Evolutionary conservation across 1,140 invertebrate species (phyloP).

Genomic region (Papilio machaon): DNA sequence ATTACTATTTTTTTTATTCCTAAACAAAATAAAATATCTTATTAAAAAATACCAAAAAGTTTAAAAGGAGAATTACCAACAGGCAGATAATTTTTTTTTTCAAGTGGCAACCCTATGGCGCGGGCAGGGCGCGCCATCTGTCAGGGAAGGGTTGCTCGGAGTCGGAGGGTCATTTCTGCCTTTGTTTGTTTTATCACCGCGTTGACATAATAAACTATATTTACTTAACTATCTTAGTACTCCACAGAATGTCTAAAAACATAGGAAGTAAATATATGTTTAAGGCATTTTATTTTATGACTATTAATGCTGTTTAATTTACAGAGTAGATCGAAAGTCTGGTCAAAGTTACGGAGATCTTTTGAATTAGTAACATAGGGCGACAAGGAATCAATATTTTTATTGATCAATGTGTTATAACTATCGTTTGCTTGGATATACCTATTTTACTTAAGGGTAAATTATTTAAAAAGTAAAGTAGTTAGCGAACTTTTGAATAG

Average conservation of each 20-base stretch:
- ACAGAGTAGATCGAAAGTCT: neutral
- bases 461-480: no score
- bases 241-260: neutral
- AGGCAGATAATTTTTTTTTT: neutral
- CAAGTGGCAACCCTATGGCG: conserved; percentile 27
- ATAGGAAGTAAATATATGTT: neutral
- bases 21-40: no score
- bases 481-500: no score
- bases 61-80: no score
- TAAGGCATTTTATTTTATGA: neutral
- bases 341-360: no score
- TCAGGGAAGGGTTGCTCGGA: conserved; percentile 41
- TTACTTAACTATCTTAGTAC: neutral
- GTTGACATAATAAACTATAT: conserved; percentile 33
- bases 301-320: neutral
- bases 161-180: conserved; percentile 19
- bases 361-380: no score
- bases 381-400: no score
- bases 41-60: no score
- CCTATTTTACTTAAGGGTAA: no score
- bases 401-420: no score
- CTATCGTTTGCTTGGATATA: no score
- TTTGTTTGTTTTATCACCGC: conserved; percentile 33
- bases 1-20: no score
- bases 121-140: conserved; percentile 39